Evolutionary conservation across 2,888 invertebrate species (phyloP).

Genomic region (Macrosiphum euphorbiae): DNA sequence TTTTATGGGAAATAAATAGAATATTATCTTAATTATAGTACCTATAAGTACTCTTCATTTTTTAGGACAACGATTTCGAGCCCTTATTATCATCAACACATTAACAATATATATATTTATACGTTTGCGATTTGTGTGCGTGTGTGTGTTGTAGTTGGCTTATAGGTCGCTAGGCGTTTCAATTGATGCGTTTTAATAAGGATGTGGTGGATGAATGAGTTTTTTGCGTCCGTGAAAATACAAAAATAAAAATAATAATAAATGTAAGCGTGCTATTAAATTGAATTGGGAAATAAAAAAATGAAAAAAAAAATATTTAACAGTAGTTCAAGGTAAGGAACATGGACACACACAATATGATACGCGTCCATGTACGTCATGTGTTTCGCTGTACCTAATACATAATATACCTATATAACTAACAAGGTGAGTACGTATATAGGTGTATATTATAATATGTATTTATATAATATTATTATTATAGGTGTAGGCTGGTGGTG

Average conservation of each 20-base stretch:
- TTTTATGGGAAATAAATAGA: not conserved
- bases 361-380: too few relatives aligned
- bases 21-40: not conserved
- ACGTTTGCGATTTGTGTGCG: not conserved
- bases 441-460: not conserved
- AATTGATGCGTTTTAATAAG: constrained; percentile 61
- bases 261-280: constrained; percentile 15
- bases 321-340: constrained; percentile 53
- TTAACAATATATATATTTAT: not conserved
- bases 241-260: constrained; percentile 1
- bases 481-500: not conserved
- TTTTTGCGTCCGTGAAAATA: constrained; percentile 49
- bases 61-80: not conserved
- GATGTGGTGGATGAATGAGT: constrained; percentile 51
- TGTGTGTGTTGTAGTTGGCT: not conserved
- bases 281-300: constrained; percentile 49
- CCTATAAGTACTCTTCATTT: not conserved
- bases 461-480: not conserved
- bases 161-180: not conserved
- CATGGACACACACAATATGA: too few relatives aligned
- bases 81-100: not conserved
- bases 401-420: not conserved
- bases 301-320: constrained; percentile 8
- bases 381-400: not conserved
- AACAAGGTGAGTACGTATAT: not conserved